These are phyloP conservation scores for Lamprotornis superbus DNA, from an alignment of 2,113 vertebrate genomes.

Conservation along the genomic window DNA sequence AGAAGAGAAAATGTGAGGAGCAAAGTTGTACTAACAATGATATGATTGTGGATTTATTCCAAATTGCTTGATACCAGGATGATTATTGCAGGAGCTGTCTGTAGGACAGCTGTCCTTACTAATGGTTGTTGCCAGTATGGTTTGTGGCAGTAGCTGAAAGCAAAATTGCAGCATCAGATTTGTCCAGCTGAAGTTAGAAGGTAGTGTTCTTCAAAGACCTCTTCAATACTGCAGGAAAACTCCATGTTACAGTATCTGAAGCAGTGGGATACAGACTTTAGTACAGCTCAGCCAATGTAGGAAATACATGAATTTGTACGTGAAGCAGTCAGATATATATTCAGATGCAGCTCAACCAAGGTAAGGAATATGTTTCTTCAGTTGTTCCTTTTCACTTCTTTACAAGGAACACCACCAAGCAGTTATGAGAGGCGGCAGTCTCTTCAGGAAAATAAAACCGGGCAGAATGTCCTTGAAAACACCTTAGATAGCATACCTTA, in stretches of 20 bases:
- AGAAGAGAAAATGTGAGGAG: background rate
- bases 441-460: background rate
- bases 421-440: background rate
- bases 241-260: background rate
- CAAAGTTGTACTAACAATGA: background rate
- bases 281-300: background rate
- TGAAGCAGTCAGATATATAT: background rate
- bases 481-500: background rate
- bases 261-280: background rate
- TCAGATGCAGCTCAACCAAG: background rate
- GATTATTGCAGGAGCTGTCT: background rate
- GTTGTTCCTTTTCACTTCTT: background rate
- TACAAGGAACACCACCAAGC: background rate
- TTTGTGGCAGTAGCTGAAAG: background rate
- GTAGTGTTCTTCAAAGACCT: background rate
- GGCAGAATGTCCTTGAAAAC: background rate
- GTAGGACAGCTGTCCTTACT: background rate
- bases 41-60: background rate
- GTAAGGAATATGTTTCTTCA: background rate
- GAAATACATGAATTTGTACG: background rate
- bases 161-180: background rate
- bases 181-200: background rate
- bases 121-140: background rate
- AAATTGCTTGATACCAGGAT: background rate
- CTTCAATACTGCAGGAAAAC: background rate